Conservation (phyloP, 2,113 vertebrate species). For the Mustela nigripes region DNA sequence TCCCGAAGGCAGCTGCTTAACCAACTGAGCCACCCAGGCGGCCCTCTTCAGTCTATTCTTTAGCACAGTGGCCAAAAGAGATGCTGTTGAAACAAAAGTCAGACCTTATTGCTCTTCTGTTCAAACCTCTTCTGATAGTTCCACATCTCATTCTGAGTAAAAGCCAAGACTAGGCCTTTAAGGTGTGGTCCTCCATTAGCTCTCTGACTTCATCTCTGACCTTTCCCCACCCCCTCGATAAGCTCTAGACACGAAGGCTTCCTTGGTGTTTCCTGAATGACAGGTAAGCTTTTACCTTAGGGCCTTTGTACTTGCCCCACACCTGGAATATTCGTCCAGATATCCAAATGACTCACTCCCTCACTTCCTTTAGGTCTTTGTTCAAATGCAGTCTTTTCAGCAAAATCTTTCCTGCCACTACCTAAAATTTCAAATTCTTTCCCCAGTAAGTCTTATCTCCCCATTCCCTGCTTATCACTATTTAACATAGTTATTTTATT, state of each 20-base stretch:
- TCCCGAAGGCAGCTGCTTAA: too few species aligned
- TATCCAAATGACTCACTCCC: background rate
- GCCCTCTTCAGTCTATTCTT: background rate
- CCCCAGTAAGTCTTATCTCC: background rate
- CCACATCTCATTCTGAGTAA: background rate
- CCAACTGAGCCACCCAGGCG: too few species aligned
- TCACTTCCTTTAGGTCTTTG: background rate
- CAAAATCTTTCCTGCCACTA: background rate
- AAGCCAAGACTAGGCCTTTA: background rate
- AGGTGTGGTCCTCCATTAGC: too few species aligned
- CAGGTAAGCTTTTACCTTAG: background rate
- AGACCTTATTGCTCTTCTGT: background rate
- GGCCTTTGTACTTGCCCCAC: background rate
- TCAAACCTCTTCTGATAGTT: background rate
- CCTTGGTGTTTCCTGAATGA: background rate
- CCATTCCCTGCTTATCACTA: background rate
- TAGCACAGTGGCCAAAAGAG: background rate
- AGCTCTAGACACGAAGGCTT: background rate
- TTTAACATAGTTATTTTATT: background rate
- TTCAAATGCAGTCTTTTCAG: conserved; percentile 15
- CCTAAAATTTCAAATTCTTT: background rate
- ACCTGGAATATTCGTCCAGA: background rate
- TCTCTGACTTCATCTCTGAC: background rate
- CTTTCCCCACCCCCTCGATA: background rate
- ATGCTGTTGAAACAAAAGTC: background rate